phyloP scores from a whole-genome alignment of 2,888 invertebrate genomes.

The Calameuta pallipes region DNA sequence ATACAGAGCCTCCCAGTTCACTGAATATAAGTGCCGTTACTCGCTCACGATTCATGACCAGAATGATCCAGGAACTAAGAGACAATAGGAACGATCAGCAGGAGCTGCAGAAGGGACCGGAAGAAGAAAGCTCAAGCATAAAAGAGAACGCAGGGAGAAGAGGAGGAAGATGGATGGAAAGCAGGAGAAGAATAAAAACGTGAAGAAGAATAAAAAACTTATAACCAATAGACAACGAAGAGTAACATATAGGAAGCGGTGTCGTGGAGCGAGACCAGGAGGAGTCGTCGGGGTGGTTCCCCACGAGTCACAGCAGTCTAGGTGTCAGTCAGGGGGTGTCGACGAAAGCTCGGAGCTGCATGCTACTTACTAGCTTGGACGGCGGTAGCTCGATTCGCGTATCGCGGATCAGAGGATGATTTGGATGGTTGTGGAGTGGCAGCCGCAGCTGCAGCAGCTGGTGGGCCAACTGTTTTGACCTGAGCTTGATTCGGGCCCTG shows the following conservation, averaged over 20 bases:
- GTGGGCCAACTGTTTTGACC: conserved; percentile 48
- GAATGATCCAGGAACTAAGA: too few relatives aligned
- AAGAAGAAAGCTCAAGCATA: conserved; percentile 23
- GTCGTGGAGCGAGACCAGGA: too few relatives aligned
- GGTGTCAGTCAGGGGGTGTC: too few relatives aligned
- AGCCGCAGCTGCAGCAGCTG: conserved; percentile 49
- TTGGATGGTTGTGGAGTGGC: conserved; percentile 49
- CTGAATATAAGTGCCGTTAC: too few relatives aligned
- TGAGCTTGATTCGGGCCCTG: conserved; percentile 45
- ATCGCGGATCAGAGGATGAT: conserved; percentile 62
- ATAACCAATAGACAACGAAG: not conserved
- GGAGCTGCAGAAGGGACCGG: too few relatives aligned
- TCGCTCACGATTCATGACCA: too few relatives aligned
- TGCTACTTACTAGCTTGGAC: conserved; percentile 66
- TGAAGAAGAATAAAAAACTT: not conserved
- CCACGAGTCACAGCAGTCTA: too few relatives aligned
- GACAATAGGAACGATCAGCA: too few relatives aligned
- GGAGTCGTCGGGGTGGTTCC: too few relatives aligned
- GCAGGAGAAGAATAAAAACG: conserved; percentile 4
- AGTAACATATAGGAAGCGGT: too few relatives aligned
- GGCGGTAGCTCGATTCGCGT: conserved; percentile 58
- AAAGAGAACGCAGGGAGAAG: not conserved
- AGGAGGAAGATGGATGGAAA: not conserved
- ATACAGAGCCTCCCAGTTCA: too few relatives aligned
- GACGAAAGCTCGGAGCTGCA: conserved; percentile 29